Percentiles rank a stretch among this genome's conserved stretches.
phyloP scores from a whole-genome alignment of 2,797 vertebrate species.

The Perodicticus potto region DNA sequence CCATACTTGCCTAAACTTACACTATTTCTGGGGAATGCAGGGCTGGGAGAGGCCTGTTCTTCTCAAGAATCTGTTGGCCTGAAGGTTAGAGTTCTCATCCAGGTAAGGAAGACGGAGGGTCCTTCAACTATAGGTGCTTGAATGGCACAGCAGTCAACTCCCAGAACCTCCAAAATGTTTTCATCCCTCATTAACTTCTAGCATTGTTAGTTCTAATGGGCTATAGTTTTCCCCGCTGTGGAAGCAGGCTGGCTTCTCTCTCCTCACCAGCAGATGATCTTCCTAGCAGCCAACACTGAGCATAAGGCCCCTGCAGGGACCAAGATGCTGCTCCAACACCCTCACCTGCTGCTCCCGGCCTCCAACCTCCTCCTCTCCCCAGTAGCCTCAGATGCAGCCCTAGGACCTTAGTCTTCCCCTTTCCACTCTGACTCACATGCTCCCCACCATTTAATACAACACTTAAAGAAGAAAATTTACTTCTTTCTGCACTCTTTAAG shows the following conservation, averaged over 20 bases:
- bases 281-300: not conserved
- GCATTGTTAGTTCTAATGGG: slow-evolving; percentile 84
- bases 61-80: too few relatives aligned
- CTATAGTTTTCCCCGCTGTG: slow-evolving; percentile 79
- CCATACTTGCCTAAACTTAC: not conserved
- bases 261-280: slow-evolving; percentile 77
- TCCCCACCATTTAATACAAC: not conserved
- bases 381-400: not conserved
- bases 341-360: not conserved
- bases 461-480: not conserved
- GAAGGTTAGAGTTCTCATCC: not conserved
- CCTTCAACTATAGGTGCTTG: slow-evolving; percentile 68
- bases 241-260: slow-evolving; percentile 64
- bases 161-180: slow-evolving; percentile 81
- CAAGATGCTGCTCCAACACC: not conserved
- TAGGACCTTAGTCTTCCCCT: not conserved
- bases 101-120: not conserved
- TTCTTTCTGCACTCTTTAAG: not conserved
- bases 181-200: slow-evolving; percentile 83
- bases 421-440: not conserved
- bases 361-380: too few relatives aligned
- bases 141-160: slow-evolving; percentile 70
- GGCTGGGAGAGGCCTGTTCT: not conserved
- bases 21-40: not conserved
- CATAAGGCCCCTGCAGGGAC: not conserved